Evolutionary conservation across 2,113 vertebrate genomes (phyloP), one percentile per base, ranked within the genome.

Genomic region (Albula glossodonta): DNA sequence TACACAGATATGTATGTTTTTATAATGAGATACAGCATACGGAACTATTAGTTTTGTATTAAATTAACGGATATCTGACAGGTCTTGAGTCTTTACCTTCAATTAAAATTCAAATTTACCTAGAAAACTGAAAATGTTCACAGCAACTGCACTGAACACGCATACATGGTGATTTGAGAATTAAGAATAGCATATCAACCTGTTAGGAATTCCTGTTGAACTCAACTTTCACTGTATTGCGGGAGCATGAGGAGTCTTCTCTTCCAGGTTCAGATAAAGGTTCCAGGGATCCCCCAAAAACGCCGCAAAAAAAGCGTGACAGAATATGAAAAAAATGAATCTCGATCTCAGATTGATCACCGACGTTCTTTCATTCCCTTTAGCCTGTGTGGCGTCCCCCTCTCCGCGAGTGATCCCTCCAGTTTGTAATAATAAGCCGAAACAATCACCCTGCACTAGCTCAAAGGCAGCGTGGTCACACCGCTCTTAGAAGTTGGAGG

Each of bases 331-430:
- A 70, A 74, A 9, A 74, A 13, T 15, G 7, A 74, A 74, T 31
- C 70, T 74, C 70, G n/a, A n/a, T 74, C 70, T 74, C n/a, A 19
- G 70, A 74, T 74, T 74, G 19, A 25, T n/a, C n/a, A 66, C 5
- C 17, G 60, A 31, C n/a, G 70, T 74, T n/a, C 22, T 74, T 74
- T 74, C n/a, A 31, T 74, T 74, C 70, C n/a, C 22, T 66, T 66
- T 66, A 66, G 7, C 1, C 4, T 66, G 22, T 66, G 22, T 31
- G 31, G 70, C 70, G n/a, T 74, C n/a, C 70, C 31, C 70, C 70
- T 74, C 70, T 74, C 70, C 31, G 22, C n/a, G 70, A 74, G 70
- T 74, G 70, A 74, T 74, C 70, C 70, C 60, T 74, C n/a, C 70
- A 31, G n/a, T 74, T 22, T 31, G 70, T 31, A n/a, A 74, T 31